phyloP scores from a whole-genome alignment of 2,888 invertebrate species.

The Lagria hirta region DNA sequence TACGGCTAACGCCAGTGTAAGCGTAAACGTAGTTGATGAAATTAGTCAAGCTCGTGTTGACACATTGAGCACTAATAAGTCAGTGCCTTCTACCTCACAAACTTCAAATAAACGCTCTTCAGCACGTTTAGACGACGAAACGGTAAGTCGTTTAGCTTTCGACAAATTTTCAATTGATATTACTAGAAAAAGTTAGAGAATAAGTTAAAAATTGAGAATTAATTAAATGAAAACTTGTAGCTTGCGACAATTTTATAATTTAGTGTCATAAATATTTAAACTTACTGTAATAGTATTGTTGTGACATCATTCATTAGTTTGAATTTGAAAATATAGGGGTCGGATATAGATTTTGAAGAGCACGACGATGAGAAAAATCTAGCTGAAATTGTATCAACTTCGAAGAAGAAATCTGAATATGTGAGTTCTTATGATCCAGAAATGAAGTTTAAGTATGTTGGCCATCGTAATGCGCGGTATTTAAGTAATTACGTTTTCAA shows the following conservation, averaged over 20 bases:
- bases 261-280: too few relatives aligned
- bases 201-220: too few relatives aligned
- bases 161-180: too few relatives aligned
- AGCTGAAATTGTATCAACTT: slow-evolving; percentile 32
- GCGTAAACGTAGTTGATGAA: slow-evolving; percentile 55
- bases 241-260: too few relatives aligned
- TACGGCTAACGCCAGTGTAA: slow-evolving; percentile 63
- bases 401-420: slow-evolving; percentile 35
- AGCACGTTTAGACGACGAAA: slow-evolving; percentile 9
- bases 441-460: slow-evolving; percentile 69
- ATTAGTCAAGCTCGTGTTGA: slow-evolving; percentile 6
- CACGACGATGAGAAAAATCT: slow-evolving; percentile 34
- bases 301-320: neutral
- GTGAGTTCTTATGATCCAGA: slow-evolving; percentile 51
- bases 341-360: slow-evolving; percentile 48
- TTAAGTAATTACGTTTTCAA: neutral
- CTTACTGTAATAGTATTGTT: slow-evolving; percentile 1
- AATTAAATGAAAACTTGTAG: too few relatives aligned
- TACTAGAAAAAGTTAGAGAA: too few relatives aligned
- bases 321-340: slow-evolving; percentile 25
- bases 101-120: slow-evolving; percentile 24
- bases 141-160: slow-evolving; percentile 14
- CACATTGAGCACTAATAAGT: slow-evolving; percentile 1
- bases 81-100: slow-evolving; percentile 39
- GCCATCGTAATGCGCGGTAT: slow-evolving; percentile 79